phyloP scores from a whole-genome alignment of 1,140 invertebrate genomes.

The Nomia melanderi region DNA sequence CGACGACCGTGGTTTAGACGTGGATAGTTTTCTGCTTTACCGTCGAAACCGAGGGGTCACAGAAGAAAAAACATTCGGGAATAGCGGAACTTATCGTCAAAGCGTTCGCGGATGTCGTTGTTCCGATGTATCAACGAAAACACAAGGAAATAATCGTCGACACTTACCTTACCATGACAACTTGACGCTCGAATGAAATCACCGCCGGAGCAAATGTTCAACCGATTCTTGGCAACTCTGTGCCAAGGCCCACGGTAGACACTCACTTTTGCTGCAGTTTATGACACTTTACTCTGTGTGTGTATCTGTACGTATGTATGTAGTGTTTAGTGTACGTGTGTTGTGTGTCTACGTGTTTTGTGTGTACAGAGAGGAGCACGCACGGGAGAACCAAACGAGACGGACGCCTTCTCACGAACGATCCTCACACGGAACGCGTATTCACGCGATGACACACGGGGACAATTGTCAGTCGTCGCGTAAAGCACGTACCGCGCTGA shows the following conservation, averaged over 20 bases:
- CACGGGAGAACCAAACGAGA: not conserved
- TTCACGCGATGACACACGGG: constrained; percentile 54
- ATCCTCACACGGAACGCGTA: constrained; percentile 40
- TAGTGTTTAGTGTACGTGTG: too few species aligned
- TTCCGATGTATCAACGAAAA: too few species aligned
- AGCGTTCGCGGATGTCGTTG: not conserved
- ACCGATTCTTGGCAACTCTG: constrained; percentile 40
- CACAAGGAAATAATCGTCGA: constrained; percentile 19
- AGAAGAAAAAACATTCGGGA: not conserved
- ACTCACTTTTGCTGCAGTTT: constrained; percentile 60
- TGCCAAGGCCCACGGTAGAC: constrained; percentile 47
- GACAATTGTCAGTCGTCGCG: constrained; percentile 54
- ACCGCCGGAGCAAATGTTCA: constrained; percentile 27
- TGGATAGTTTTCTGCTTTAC: not conserved
- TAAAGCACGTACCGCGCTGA: constrained; percentile 53
- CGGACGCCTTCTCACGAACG: not conserved
- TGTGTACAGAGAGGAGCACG: not conserved
- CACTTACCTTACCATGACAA: constrained; percentile 76
- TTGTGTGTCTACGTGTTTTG: too few species aligned
- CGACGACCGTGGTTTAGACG: not conserved
- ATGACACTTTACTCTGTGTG: too few species aligned
- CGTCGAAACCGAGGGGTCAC: too few species aligned
- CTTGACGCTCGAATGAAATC: constrained; percentile 64
- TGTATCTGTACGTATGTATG: too few species aligned
- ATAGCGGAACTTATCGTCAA: not conserved